A percentile compares a stretch with the other conserved stretches of the same genome.
Conservation (phyloP, 2,113 vertebrate genomes). For the Pan troglodytes region NHGRI_mPanTro3-v2.1_pri NC_072398.2:92761001-92761500, state of each 20-base stretch:
- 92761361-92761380: neutral
- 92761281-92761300: rapidly evolving
- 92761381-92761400: neutral
- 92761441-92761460: neutral
- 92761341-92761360: rapidly evolving
- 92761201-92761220: neutral
- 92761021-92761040: neutral
- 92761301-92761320: neutral
- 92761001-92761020: neutral
- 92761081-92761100: neutral
- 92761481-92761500: neutral
- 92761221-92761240: rapidly evolving
- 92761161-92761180: neutral
- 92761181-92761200: neutral
- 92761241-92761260: rapidly evolving
- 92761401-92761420: neutral
- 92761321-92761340: neutral
- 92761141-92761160: neutral
- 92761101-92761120: neutral
- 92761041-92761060: neutral
- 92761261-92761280: no score
- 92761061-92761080: neutral
- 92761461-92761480: neutral
- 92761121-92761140: neutral
- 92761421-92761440: neutral